These are phyloP conservation scores for Pipistrellus nathusii DNA, from an alignment of 2,797 vertebrate genomes.

Conservation along the genomic window DNA sequence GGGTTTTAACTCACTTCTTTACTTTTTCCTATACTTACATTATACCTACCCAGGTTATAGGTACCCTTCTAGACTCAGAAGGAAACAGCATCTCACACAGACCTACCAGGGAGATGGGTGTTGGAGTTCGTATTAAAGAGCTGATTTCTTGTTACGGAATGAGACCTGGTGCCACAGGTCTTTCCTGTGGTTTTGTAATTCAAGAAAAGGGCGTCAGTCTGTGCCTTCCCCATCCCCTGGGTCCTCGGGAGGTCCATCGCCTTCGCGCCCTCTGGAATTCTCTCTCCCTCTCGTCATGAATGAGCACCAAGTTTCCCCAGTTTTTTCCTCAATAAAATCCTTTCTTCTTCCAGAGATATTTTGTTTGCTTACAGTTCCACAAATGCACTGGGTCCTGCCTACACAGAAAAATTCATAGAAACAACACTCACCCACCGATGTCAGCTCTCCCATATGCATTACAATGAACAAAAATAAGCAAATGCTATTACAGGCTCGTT, in stretches of 20 bases:
- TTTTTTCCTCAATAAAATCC: background rate
- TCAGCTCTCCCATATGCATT: background rate
- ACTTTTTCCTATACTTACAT: background rate
- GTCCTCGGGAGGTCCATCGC: accelerated
- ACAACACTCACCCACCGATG: background rate
- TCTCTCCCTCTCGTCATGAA: background rate
- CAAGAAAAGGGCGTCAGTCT: background rate
- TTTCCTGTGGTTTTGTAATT: background rate
- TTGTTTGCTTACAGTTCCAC: background rate
- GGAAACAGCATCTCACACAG: background rate
- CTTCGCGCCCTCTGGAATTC: background rate
- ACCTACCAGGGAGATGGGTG: background rate
- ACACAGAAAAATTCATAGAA: background rate
- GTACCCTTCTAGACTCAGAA: background rate
- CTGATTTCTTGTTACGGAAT: too few species aligned
- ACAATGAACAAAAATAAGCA: background rate
- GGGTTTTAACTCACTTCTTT: background rate
- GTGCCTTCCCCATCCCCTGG: background rate
- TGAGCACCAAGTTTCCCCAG: background rate
- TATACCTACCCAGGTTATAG: background rate
- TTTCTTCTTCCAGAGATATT: constrained; percentile 1
- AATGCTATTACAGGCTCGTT: background rate
- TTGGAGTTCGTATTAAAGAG: background rate
- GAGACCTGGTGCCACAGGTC: background rate
- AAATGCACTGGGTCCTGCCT: background rate